Evolutionary conservation across 2,113 vertebrate species (phyloP).

Genomic region (Archocentrus centrarchus): DNA sequence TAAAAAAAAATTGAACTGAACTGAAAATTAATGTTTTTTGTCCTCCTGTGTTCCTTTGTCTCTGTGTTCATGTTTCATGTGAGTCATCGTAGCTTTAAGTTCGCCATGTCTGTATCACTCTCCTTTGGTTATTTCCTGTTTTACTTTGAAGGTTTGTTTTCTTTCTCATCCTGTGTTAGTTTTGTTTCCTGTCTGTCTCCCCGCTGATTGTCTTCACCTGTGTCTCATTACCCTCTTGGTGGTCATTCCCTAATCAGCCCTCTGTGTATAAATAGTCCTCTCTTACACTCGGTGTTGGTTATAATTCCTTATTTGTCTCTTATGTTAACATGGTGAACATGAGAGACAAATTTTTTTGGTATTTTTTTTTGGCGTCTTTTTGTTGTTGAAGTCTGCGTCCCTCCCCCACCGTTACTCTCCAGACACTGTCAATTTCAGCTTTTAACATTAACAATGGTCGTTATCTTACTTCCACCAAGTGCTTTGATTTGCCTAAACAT

Average conservation of each 20-base stretch:
- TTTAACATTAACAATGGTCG: neutral
- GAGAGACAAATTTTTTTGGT: neutral
- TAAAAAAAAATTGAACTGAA: too few species aligned
- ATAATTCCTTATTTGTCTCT: neutral
- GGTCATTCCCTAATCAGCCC: neutral
- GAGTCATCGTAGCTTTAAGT: neutral
- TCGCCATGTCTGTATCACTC: neutral
- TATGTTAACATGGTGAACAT: neutral
- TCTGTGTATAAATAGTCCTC: neutral
- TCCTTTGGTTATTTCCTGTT: neutral
- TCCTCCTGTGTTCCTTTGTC: neutral
- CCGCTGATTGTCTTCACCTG: neutral
- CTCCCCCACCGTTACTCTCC: neutral
- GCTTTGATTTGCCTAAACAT: constrained; percentile 5
- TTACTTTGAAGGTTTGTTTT: neutral
- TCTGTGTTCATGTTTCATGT: neutral
- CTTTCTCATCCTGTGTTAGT: neutral
- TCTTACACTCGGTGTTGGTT: neutral
- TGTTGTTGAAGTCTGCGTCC: neutral
- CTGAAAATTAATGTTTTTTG: neutral
- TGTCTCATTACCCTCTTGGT: neutral
- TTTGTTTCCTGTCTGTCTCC: neutral
- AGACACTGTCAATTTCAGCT: neutral
- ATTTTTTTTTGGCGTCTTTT: neutral
- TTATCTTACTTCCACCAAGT: neutral